These are phyloP conservation scores for Nysson spinosus DNA, from an alignment of 2,888 invertebrate genomes.

Conservation along the genomic window DNA sequence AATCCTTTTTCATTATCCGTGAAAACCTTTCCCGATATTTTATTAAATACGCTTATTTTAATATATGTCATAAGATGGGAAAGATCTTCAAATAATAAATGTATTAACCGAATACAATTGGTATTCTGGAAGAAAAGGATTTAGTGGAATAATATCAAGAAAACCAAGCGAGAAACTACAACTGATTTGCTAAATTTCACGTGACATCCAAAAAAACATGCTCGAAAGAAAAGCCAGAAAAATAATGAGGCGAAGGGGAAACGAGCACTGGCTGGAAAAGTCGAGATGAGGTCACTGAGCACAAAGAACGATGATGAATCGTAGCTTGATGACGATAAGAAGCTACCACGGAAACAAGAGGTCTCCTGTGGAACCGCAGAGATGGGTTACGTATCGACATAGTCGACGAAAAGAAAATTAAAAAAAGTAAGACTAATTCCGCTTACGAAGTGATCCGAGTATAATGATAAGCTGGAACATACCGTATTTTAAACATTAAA, in stretches of 20 bases:
- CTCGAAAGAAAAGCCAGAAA: not conserved
- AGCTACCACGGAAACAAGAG: conserved; percentile 34
- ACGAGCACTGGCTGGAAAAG: conserved; percentile 12
- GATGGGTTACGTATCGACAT: conserved; percentile 17
- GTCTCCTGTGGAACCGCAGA: conserved; percentile 12
- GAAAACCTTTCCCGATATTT: not conserved
- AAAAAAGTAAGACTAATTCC: conserved; percentile 2
- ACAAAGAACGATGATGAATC: conserved; percentile 68
- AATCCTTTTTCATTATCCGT: conserved; percentile 7
- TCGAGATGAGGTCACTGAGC: conserved; percentile 31
- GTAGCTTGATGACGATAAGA: conserved; percentile 66
- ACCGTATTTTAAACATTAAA: too few relatives aligned
- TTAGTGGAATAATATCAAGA: too few relatives aligned
- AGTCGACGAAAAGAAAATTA: not conserved
- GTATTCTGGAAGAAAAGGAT: too few relatives aligned
- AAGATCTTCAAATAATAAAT: not conserved
- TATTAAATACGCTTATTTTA: not conserved
- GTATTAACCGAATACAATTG: too few relatives aligned
- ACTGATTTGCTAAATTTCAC: too few relatives aligned
- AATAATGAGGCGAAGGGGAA: conserved; percentile 16
- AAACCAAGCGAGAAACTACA: not conserved
- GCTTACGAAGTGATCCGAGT: too few relatives aligned
- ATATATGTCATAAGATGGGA: not conserved
- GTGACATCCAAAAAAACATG: too few relatives aligned
- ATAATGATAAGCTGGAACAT: too few relatives aligned